Conservation (phyloP, 1,140 invertebrate species). For the Cardiocondyla obscurior region DNA sequence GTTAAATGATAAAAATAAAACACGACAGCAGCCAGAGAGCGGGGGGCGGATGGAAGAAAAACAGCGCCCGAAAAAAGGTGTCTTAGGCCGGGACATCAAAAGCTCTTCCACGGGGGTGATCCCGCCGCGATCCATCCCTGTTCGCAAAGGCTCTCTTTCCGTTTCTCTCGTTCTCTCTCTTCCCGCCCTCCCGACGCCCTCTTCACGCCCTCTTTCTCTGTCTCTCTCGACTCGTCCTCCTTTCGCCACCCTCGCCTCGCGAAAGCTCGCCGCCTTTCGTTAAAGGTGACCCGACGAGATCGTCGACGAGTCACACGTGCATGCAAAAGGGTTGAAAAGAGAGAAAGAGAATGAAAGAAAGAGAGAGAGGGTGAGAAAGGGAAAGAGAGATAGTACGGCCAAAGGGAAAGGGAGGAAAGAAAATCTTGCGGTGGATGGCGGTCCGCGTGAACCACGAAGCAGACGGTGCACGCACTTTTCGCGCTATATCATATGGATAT, state of each 20-base stretch:
- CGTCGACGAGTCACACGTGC: slow-evolving; percentile 69
- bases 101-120: slow-evolving; percentile 71
- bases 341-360: too few relatives aligned
- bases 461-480: slow-evolving; percentile 66
- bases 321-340: slow-evolving; percentile 62
- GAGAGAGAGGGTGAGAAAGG: too few relatives aligned
- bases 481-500: slow-evolving; percentile 63
- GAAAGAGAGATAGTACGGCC: background rate
- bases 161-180: background rate
- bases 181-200: background rate
- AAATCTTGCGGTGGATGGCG: slow-evolving; percentile 22
- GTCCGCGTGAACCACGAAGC: slow-evolving; percentile 38
- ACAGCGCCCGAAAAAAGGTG: slow-evolving; percentile 64
- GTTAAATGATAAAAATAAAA: slow-evolving; percentile 58
- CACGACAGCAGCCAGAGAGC: background rate
- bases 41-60: slow-evolving; percentile 46
- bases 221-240: background rate
- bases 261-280: slow-evolving; percentile 69
- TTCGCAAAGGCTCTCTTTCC: slow-evolving; percentile 46
- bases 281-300: slow-evolving; percentile 76
- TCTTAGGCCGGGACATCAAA: slow-evolving; percentile 71
- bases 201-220: background rate
- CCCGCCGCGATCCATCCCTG: slow-evolving; percentile 67
- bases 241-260: slow-evolving; percentile 44
- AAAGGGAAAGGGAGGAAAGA: slow-evolving; percentile 40